phyloP scores from a whole-genome alignment of 2,888 invertebrate species.

The Cheiracanthium punctorium region DNA sequence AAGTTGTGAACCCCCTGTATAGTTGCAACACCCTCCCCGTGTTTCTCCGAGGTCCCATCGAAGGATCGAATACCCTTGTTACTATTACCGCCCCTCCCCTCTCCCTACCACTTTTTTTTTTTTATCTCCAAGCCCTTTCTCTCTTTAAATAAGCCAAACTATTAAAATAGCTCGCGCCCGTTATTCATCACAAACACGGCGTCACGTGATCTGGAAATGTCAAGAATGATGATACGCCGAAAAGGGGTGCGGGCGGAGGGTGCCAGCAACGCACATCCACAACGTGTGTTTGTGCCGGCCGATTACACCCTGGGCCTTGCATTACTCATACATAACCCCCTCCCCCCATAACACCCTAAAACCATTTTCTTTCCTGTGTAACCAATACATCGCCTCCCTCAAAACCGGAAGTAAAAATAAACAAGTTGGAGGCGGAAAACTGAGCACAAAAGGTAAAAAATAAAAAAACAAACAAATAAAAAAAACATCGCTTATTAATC shows the following conservation, averaged over 20 bases:
- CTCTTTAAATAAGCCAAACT: no score
- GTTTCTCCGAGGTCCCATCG: no score
- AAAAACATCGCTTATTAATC: slow-evolving; percentile 60
- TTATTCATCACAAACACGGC: not conserved
- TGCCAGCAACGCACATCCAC: no score
- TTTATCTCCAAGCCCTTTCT: no score
- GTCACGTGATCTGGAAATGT: not conserved
- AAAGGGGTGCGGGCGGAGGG: not conserved
- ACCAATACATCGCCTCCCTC: not conserved
- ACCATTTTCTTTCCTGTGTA: no score
- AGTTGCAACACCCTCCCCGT: no score
- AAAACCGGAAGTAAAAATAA: not conserved
- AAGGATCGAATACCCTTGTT: no score
- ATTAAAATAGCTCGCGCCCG: not conserved
- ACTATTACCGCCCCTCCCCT: no score
- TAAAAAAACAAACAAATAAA: no score
- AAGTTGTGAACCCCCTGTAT: no score
- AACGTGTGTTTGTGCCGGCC: not conserved
- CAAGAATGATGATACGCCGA: not conserved
- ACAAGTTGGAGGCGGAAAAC: not conserved
- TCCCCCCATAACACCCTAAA: not conserved
- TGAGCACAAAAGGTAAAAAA: not conserved
- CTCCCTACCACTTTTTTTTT: no score
- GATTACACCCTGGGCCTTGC: no score
- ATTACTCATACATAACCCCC: not conserved